Evolutionary conservation across 2,113 vertebrate genomes (phyloP), one percentile per base, ranked within the genome.

Genomic region (Boleophthalmus pectinirostris): DNA sequence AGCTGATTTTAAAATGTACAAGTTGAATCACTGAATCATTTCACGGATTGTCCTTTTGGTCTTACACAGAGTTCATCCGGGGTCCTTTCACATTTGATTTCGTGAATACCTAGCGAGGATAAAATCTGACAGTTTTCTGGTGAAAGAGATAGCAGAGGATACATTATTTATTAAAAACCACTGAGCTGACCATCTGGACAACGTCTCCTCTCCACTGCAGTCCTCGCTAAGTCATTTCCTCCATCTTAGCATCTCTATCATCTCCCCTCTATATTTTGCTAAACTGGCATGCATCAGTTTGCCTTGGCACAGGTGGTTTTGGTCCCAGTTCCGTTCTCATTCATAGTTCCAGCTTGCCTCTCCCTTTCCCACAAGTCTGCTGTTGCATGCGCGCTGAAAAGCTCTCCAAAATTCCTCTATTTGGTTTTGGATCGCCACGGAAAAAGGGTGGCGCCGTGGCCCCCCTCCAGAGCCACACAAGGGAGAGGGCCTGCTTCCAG

Each of bases 181-280:
- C 63, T 68, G 83, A 84, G 83, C 85, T 85, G 89, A 88, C 90
- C 90, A 92, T 91, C 90, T 92, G 90, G 87, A 83, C 64, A 38
- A 75, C 72, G 72, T 82, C 73, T 79, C 46, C 81, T 71, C 70
- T 82, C 75, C 70, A 21, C 73, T 68, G 78, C 70, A 74, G 78
- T 11, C 79, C 79, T 74, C 69, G 47, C 77, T 73, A 70, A 84
- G 79, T 89, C 76, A 38, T 76, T 82, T 78, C 84, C 68, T 72
- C 23, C 51, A 7, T 80, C 78, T 79, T 77, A 67, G 73, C 72
- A 72, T 80, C 84, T 77, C 74, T 66, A 86, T 75, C 84, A 74
- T 80, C 78, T 86, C 78, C 66, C 56, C 79, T 73, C 78, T 87
- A 74, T 74, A 49, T 64, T 68, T 82, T 75, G 33, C 71, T 68